Conservation (phyloP, 2,888 invertebrate species). For the Volucella inflata region DNA sequence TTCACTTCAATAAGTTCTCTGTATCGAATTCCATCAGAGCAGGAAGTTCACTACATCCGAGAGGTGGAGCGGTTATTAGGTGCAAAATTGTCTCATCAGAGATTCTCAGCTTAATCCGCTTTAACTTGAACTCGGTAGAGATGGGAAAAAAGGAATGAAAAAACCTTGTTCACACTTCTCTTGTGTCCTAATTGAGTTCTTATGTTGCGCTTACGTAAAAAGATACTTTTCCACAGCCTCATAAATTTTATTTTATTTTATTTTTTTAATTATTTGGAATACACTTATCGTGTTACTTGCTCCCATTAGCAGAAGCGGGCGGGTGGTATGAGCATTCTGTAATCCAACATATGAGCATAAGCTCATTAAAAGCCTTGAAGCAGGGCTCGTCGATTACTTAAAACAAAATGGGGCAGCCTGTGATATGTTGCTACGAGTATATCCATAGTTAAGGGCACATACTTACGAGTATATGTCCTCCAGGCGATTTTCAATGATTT, state of each 20-base stretch:
- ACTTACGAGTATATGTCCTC: too few species aligned
- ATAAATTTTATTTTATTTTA: too few species aligned
- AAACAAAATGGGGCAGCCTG: background rate
- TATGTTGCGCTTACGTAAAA: constrained; percentile 56
- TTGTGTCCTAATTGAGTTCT: constrained; percentile 70
- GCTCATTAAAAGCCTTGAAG: constrained; percentile 65
- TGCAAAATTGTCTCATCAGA: constrained; percentile 68
- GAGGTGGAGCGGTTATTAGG: constrained; percentile 55
- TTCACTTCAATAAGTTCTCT: too few species aligned
- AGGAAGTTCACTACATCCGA: constrained; percentile 1
- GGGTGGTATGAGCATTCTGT: constrained; percentile 36
- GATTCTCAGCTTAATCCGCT: constrained; percentile 67
- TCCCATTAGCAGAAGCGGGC: background rate
- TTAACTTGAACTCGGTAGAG: constrained; percentile 44
- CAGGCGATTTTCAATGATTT: constrained; percentile 55
- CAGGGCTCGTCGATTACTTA: constrained; percentile 14
- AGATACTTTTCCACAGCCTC: background rate
- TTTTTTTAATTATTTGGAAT: constrained; percentile 62
- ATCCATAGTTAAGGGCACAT: constrained; percentile 25
- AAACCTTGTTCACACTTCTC: constrained; percentile 41
- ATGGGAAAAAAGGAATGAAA: constrained; percentile 28
- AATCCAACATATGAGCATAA: constrained; percentile 61
- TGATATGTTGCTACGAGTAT: too few species aligned
- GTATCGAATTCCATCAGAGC: too few species aligned
- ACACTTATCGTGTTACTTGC: constrained; percentile 25